These are phyloP conservation scores for Melanargia galathea DNA, from an alignment of 2,888 invertebrate genomes.

Conservation along the genomic window DNA sequence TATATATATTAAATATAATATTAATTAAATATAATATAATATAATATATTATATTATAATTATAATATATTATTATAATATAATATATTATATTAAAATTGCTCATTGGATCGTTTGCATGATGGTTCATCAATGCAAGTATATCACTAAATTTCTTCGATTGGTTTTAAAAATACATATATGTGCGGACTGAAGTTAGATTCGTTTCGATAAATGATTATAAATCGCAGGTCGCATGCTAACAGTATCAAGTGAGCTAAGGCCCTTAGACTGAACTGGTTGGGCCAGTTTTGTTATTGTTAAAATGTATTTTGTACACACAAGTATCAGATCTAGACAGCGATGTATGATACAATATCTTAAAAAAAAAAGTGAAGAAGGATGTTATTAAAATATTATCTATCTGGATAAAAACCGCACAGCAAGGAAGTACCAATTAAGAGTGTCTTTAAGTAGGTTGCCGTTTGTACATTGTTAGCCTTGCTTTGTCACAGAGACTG, in stretches of 20 bases:
- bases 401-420: neutral
- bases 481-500: neutral
- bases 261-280: neutral
- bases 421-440: conserved; percentile 7
- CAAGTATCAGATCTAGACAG: conserved; percentile 6
- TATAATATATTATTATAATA: no score
- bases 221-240: neutral
- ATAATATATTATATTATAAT: no score
- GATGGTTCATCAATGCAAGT: no score
- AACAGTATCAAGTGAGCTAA: neutral
- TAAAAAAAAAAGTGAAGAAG: neutral
- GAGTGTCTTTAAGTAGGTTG: neutral
- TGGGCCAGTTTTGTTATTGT: conserved; percentile 1
- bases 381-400: conserved; percentile 2
- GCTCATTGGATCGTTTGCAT: no score
- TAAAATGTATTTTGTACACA: conserved; percentile 10
- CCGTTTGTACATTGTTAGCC: neutral
- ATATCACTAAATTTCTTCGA: no score
- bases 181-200: no score
- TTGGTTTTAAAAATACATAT: no score
- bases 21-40: no score
- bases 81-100: no score
- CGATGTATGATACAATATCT: neutral
- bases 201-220: no score
- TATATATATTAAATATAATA: no score